Base-by-base conservation (phyloP, 2,113 vertebrate species). In the Otolemur garnettii region DNA sequence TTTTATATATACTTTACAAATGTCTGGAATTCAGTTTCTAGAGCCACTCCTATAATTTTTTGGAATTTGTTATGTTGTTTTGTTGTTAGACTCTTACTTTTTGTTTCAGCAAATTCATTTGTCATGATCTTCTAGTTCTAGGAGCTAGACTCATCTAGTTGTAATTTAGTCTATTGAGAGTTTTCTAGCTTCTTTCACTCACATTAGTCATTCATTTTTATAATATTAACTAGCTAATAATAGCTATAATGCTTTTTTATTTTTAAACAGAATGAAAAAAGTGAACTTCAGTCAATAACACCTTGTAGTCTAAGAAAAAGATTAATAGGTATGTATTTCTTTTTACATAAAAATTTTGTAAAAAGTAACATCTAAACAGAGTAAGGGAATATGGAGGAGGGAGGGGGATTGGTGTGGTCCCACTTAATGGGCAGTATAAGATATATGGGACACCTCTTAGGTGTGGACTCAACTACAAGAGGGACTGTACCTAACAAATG, bases 291-390 rank as follows among this genome's bases (percentile, higher is more conserved):
- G 55, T 99, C 99, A 92, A 99, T 99, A 50, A 99, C 99, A 24
- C 98, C 99, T 90, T 98, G 99, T 97, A 98, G 98, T 95, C 98
- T 99, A 95, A 98, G 99, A 96, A 99, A 99, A 98, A 99, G 99
- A 97, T 97, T 99, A 68, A 97, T 98, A 97, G 99, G 99, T 99
- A 97, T 98, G 98, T 92, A 87, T 85, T 66, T 81, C 74, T 96
- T 98, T 96, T 93, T 85, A 96, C 15, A 75, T 45, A 86, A 38
- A 90, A 11, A 35, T 96, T 68, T 84, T 69, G 21, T 38, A 57
- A 68, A 85, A 71, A 68, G 12, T 55, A 80, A 33, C n/a, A 81
- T 60, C n/a, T 77, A 93, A 78, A 42, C 42, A 80, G 24, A 10
- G 24, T 22, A 71, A 9, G 45, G 45, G 45, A 50, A 10, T 9